Conservation (phyloP, 2,888 invertebrate genomes). For the Lottia gigantea region DNA sequence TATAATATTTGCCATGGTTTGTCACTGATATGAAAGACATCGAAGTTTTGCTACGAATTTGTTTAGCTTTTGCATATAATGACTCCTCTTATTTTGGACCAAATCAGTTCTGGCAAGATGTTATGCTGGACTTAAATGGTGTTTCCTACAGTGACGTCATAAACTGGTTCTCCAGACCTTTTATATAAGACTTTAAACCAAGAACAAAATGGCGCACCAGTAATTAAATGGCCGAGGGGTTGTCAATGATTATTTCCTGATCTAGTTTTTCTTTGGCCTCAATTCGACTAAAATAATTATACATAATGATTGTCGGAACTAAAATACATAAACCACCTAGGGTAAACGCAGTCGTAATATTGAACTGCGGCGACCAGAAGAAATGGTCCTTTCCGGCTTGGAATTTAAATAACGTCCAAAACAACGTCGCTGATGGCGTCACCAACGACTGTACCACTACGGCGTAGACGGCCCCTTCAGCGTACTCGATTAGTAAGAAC, state of each 20-base stretch:
- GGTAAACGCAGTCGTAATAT: conserved; percentile 46
- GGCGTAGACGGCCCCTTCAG: conserved; percentile 53
- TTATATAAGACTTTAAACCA: too few species aligned
- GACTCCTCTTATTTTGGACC: too few species aligned
- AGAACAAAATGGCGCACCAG: too few species aligned
- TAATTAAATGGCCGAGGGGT: not conserved
- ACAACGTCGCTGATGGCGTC: conserved; percentile 45
- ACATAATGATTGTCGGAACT: conserved; percentile 47
- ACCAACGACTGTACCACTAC: conserved; percentile 47
- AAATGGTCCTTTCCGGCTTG: conserved; percentile 35
- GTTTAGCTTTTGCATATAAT: too few species aligned
- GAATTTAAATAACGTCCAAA: conserved; percentile 54
- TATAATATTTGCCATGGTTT: too few species aligned
- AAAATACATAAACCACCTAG: conserved; percentile 44
- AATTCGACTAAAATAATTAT: conserved; percentile 46
- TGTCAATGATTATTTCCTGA: conserved; percentile 5
- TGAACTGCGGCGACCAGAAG: conserved; percentile 44
- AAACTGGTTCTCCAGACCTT: too few species aligned
- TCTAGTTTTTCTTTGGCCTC: conserved; percentile 34
- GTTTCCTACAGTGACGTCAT: too few species aligned
- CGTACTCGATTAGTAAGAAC: conserved; percentile 48
- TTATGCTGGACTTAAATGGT: too few species aligned
- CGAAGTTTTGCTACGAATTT: too few species aligned
- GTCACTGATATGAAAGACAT: too few species aligned
- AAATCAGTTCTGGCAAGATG: too few species aligned